A percentile compares a stretch with the other conserved stretches of the same genome.
These are phyloP conservation scores for Neodiprion fabricii DNA, from an alignment of 1,140 invertebrate genomes.

Conservation along the genomic window DNA sequence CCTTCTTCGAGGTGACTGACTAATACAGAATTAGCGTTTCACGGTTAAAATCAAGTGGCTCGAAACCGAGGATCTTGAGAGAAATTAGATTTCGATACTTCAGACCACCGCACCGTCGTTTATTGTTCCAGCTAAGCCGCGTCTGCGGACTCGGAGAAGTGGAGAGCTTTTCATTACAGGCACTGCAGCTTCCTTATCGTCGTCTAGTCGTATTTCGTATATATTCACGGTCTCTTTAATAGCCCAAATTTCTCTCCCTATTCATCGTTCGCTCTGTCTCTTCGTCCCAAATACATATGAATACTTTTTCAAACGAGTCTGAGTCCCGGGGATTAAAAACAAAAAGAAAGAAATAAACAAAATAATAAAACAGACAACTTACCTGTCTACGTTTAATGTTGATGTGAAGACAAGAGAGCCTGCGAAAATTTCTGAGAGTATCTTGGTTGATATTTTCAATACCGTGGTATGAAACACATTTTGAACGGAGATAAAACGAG, in stretches of 20 bases:
- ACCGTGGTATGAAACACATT: too few species aligned
- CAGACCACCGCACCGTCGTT: too few species aligned
- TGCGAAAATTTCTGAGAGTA: too few species aligned
- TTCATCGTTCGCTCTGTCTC: not conserved
- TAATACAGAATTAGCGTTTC: not conserved
- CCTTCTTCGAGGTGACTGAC: not conserved
- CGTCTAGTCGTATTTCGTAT: not conserved
- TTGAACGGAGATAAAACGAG: too few species aligned
- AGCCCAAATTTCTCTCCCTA: not conserved
- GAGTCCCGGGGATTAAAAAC: not conserved
- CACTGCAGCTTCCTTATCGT: not conserved
- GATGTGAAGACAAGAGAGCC: too few species aligned
- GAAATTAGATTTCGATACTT: not conserved
- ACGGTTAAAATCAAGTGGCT: too few species aligned
- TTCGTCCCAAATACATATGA: not conserved
- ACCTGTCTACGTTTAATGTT: too few species aligned
- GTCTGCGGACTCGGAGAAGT: not conserved
- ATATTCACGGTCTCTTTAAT: not conserved
- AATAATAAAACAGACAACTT: too few species aligned
- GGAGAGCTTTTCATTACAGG: not conserved
- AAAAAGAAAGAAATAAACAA: not conserved
- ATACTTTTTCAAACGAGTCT: not conserved
- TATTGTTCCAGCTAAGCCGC: not conserved
- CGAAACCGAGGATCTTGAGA: not conserved
- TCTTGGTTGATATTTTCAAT: too few species aligned